phyloP scores from a whole-genome alignment of 2,797 vertebrate species.

The Kryptolebias ocellatus region DNA sequence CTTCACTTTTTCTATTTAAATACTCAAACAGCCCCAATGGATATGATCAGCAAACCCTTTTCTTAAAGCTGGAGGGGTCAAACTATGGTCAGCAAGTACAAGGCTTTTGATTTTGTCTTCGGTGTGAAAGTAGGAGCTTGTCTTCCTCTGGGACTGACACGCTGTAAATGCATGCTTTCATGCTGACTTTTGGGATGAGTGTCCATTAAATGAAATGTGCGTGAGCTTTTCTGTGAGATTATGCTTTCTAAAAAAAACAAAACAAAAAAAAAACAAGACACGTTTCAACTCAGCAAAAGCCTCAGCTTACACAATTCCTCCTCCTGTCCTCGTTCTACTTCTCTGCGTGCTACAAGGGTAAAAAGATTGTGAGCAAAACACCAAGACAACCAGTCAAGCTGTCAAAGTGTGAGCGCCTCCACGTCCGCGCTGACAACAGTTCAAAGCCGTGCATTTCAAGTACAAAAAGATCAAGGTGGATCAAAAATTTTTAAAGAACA shows the following conservation, averaged over 20 bases:
- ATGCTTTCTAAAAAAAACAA: conserved; percentile 18
- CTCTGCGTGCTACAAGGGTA: conserved; percentile 54
- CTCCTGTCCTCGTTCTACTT: conserved; percentile 55
- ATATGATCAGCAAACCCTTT: conserved; percentile 37
- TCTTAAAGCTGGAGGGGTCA: conserved; percentile 29
- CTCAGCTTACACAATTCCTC: conserved; percentile 50
- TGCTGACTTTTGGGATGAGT: conserved; percentile 17
- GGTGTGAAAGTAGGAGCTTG: conserved; percentile 4
- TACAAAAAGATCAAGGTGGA: conserved; percentile 21
- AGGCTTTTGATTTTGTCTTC: conserved; percentile 16
- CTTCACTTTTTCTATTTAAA: too few species aligned
- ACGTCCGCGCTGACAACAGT: conserved; percentile 21
- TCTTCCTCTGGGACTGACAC: conserved; percentile 4
- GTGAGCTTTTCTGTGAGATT: conserved; percentile 27
- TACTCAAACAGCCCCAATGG: conserved; percentile 8
- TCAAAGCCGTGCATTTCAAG: conserved; percentile 23
- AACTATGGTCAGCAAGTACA: conserved; percentile 15
- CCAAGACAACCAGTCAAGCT: conserved; percentile 53
- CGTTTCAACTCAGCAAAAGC: conserved; percentile 41
- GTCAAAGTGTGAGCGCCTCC: conserved; percentile 42
- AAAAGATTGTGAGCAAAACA: conserved; percentile 58
- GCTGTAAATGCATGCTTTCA: conserved; percentile 31
- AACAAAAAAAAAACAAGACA: conserved; percentile 17
- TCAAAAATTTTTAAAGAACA: background rate
- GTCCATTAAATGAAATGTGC: conserved; percentile 41